Conservation (phyloP, 2,113 vertebrate species). For the Pungitius pungitius region DNA sequence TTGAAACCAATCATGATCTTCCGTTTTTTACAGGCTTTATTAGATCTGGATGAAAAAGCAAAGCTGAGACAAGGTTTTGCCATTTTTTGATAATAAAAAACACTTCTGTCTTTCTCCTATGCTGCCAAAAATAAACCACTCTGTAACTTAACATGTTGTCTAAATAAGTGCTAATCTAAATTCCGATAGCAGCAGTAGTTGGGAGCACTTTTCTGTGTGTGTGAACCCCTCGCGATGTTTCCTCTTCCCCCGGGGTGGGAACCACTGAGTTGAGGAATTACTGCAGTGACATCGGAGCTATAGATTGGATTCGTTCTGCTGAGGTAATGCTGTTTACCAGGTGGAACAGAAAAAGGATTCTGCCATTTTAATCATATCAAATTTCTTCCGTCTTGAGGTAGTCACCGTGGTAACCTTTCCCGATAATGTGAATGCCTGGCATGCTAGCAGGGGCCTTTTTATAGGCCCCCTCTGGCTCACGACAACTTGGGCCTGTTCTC, state of each 20-base stretch:
- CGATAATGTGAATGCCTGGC: constrained; percentile 28
- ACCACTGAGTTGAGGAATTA: constrained; percentile 21
- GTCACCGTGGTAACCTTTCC: constrained; percentile 22
- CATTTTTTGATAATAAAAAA: neutral
- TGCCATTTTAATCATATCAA: constrained; percentile 19
- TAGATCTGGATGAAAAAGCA: neutral
- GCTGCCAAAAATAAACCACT: neutral
- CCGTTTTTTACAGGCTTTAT: neutral
- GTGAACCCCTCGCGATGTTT: neutral
- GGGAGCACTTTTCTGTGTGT: neutral
- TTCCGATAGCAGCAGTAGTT: neutral
- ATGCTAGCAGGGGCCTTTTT: constrained; percentile 20
- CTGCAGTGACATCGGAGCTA: constrained; percentile 5
- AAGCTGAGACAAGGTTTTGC: neutral
- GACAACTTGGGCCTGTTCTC: constrained; percentile 10
- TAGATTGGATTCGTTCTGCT: neutral
- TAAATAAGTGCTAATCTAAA: neutral
- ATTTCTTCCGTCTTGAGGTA: constrained; percentile 1
- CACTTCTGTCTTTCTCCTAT: neutral
- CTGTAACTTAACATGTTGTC: neutral
- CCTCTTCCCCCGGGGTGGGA: constrained; percentile 1
- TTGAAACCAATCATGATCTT: neutral
- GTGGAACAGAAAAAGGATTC: neutral
- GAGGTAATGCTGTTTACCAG: constrained; percentile 8
- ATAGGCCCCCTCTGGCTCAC: constrained; percentile 10